Percentiles rank a stretch among this genome's conserved stretches.
Conservation (phyloP, 2,797 vertebrate species). For the Chanos chanos region DNA sequence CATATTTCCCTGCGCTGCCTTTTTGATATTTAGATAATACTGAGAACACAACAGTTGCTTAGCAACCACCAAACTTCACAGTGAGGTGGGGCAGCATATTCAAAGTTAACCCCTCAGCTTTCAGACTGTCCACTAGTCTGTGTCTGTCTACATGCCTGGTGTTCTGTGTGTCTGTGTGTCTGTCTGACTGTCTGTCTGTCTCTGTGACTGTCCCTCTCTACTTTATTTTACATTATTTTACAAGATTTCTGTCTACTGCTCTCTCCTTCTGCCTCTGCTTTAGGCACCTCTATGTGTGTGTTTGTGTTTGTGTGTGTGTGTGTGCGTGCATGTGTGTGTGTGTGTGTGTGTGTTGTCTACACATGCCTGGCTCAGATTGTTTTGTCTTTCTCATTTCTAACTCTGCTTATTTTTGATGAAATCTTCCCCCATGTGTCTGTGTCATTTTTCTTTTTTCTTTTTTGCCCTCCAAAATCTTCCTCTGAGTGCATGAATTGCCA, state of each 20-base stretch:
- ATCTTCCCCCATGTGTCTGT: too few relatives aligned
- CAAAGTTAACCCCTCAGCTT: too few relatives aligned
- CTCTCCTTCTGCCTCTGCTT: constrained; percentile 21
- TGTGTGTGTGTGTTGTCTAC: constrained; percentile 3
- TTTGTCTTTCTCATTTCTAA: background rate
- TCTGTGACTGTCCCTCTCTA: constrained; percentile 11
- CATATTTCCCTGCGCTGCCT: too few relatives aligned
- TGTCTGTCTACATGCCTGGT: background rate
- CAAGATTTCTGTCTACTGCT: constrained; percentile 2
- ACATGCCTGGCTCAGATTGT: background rate
- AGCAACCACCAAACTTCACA: constrained; percentile 53
- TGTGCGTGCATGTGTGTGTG: constrained; percentile 5
- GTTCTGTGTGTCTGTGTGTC: background rate
- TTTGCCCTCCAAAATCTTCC: too few relatives aligned
- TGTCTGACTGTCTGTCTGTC: constrained; percentile 22
- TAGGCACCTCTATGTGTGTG: background rate
- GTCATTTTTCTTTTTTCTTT: too few relatives aligned
- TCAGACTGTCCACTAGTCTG: too few relatives aligned
- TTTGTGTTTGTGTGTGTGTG: constrained; percentile 1
- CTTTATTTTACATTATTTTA: background rate
- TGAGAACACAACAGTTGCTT: constrained; percentile 37
- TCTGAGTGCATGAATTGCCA: too few relatives aligned
- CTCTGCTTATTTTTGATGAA: background rate
- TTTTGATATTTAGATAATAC: constrained; percentile 18
- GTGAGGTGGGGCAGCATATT: constrained; percentile 8